Evolutionary conservation across 2,888 invertebrate species (phyloP).

Genomic region (Napeogenes sylphis): DNA sequence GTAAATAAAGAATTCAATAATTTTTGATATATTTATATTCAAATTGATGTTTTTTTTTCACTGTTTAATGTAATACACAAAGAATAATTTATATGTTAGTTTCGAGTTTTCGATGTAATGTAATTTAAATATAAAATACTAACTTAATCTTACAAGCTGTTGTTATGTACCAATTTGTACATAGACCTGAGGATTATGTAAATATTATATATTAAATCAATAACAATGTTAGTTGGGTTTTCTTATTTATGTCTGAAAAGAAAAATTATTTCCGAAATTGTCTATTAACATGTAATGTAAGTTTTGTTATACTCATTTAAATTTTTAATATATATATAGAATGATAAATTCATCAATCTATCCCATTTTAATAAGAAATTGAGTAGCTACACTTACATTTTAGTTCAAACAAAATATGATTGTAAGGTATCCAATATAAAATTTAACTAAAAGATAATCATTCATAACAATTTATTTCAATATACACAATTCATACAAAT

Average conservation of each 20-base stretch:
- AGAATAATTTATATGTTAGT: constrained; percentile 2
- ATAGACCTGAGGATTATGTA: constrained; percentile 18
- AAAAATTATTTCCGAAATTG: too few species aligned
- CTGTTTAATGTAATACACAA: constrained; percentile 7
- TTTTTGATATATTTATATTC: constrained; percentile 6
- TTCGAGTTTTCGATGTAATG: background rate
- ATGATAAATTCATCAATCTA: too few species aligned
- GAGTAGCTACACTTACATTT: too few species aligned
- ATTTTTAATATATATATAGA: too few species aligned
- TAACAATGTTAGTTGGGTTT: constrained; percentile 5
- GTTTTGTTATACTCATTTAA: too few species aligned
- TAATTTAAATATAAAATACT: background rate
- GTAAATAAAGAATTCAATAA: too few species aligned
- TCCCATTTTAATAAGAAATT: too few species aligned
- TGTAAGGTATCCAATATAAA: too few species aligned
- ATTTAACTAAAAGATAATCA: constrained; percentile 23
- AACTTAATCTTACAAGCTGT: background rate
- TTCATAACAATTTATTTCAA: constrained; percentile 57
- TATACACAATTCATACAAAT: constrained; percentile 24
- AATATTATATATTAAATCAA: constrained; percentile 16
- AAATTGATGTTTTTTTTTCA: background rate
- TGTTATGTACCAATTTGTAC: constrained; percentile 20
- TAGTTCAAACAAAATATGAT: too few species aligned
- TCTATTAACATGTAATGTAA: too few species aligned
- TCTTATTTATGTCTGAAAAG: background rate